Evolutionary conservation across 2,888 invertebrate genomes (phyloP).

Genomic region (Eurytoma adleriae): DNA sequence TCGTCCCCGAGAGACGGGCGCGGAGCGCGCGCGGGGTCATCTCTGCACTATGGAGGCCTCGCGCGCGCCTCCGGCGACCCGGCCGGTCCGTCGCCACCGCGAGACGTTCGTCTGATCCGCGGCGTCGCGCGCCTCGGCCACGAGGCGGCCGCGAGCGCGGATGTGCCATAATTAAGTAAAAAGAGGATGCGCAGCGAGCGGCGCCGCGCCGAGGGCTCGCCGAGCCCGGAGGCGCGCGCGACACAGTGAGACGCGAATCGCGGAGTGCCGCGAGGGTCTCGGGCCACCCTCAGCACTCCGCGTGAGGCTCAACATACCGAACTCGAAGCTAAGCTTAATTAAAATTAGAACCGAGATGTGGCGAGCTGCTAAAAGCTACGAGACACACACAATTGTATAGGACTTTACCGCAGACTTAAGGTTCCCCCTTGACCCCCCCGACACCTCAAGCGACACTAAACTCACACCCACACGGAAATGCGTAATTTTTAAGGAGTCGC

Average conservation of each 20-base stretch:
- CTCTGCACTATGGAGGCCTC: slow-evolving; percentile 43
- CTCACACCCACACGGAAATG: slow-evolving; percentile 11
- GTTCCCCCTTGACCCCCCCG: slow-evolving; percentile 60
- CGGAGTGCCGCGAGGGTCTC: slow-evolving; percentile 51
- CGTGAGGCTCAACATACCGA: slow-evolving; percentile 65
- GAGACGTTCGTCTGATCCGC: slow-evolving; percentile 3
- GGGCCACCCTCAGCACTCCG: slow-evolving; percentile 59
- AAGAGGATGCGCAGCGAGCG: slow-evolving; percentile 53
- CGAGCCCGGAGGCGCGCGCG: not conserved
- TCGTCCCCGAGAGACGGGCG: slow-evolving; percentile 1
- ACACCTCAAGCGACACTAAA: too few relatives aligned
- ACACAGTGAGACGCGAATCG: slow-evolving; percentile 41
- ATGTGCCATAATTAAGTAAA: slow-evolving; percentile 72
- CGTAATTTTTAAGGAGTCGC: slow-evolving; percentile 55
- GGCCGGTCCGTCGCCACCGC: not conserved
- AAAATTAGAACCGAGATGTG: slow-evolving; percentile 60
- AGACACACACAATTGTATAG: slow-evolving; percentile 53
- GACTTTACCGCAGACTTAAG: slow-evolving; percentile 65
- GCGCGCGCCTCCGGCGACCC: slow-evolving; percentile 52
- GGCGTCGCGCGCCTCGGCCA: slow-evolving; percentile 53
- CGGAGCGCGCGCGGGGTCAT: too few relatives aligned
- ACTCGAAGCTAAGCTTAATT: slow-evolving; percentile 49
- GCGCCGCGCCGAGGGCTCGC: not conserved
- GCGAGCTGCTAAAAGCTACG: slow-evolving; percentile 18
- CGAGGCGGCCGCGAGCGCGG: slow-evolving; percentile 66